phyloP scores from a whole-genome alignment of 2,888 invertebrate genomes.

The Pollenia angustigena region DNA sequence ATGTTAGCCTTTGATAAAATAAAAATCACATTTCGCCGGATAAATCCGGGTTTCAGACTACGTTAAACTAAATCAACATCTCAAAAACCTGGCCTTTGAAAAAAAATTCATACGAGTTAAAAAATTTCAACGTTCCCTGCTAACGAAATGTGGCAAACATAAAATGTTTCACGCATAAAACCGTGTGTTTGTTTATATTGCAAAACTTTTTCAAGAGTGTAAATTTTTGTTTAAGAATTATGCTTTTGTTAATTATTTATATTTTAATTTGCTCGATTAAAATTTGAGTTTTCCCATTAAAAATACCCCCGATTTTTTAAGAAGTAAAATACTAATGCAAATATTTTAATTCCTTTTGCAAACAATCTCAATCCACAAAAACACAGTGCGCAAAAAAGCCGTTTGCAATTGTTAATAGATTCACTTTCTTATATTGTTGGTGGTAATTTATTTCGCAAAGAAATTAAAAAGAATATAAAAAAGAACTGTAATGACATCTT shows the following conservation, averaged over 20 bases:
- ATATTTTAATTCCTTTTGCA: neutral
- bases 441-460: neutral
- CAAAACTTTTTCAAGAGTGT: too few relatives aligned
- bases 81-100: too few relatives aligned
- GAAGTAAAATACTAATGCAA: conserved; percentile 1
- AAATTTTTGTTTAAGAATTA: neutral
- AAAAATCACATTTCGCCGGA: too few relatives aligned
- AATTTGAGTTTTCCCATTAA: neutral
- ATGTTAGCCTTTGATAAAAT: too few relatives aligned
- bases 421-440: neutral
- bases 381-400: conserved; percentile 3
- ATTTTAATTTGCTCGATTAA: conserved; percentile 10
- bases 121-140: too few relatives aligned
- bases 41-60: too few relatives aligned
- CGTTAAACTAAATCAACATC: too few relatives aligned
- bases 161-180: neutral
- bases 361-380: neutral
- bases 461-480: neutral
- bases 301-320: neutral
- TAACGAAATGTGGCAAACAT: neutral
- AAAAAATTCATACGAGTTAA: too few relatives aligned
- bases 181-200: too few relatives aligned
- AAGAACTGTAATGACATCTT: conserved; percentile 21
- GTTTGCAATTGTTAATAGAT: conserved; percentile 16
- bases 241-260: neutral